Conservation (phyloP, 2,113 vertebrate species). For the Pseudorhombus dupliciocellatus region DNA sequence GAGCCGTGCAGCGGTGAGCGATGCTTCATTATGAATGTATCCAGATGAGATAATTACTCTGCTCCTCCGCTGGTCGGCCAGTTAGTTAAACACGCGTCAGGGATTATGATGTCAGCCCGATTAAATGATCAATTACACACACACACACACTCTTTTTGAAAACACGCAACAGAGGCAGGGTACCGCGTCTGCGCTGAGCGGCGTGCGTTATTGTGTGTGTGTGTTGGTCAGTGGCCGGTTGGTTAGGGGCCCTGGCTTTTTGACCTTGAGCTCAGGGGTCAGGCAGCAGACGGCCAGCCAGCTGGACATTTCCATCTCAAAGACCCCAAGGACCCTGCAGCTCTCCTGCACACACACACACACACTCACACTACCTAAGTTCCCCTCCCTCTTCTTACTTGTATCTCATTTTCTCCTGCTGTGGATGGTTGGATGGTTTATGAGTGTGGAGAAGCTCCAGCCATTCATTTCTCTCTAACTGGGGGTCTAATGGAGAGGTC, state of each 20-base stretch:
- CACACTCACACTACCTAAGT: conserved; percentile 44
- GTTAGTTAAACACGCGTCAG: conserved; percentile 78
- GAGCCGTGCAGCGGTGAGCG: conserved; percentile 58
- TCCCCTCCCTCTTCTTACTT: conserved; percentile 81
- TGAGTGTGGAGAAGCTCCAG: conserved; percentile 78
- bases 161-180: conserved; percentile 26
- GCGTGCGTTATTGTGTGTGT: neutral
- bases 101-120: conserved; percentile 80
- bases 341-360: conserved; percentile 18
- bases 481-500: conserved; percentile 83
- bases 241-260: conserved; percentile 85
- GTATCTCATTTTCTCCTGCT: conserved; percentile 75
- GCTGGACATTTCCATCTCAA: conserved; percentile 99
- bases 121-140: conserved; percentile 78
- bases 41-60: conserved; percentile 77
- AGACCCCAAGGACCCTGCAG: conserved; percentile 77
- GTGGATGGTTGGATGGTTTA: conserved; percentile 85
- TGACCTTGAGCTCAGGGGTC: conserved; percentile 95
- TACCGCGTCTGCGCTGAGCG: neutral
- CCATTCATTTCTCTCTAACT: conserved; percentile 85
- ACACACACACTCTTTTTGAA: conserved; percentile 34
- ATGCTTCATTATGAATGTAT: conserved; percentile 72
- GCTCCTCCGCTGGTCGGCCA: conserved; percentile 63
- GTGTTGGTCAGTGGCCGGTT: conserved; percentile 67
- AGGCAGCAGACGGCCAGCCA: conserved; percentile 96